A percentile compares a stretch with the other conserved stretches of the same genome.
These are phyloP conservation scores for Corynorhinus townsendii DNA, from an alignment of 2,113 vertebrate species.

Conservation along the genomic window DNA sequence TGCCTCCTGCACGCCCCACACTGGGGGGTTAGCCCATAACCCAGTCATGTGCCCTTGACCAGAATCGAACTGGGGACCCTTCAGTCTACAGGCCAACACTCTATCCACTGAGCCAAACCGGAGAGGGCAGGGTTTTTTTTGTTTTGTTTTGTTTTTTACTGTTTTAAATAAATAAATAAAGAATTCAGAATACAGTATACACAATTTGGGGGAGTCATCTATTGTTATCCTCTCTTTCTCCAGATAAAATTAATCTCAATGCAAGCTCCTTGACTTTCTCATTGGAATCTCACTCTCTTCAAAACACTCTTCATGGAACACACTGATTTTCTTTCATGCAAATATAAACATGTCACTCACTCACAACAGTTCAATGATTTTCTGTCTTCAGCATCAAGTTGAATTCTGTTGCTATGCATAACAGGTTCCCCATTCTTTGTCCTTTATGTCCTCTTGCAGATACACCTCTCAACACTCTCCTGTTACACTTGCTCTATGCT, in stretches of 20 bases:
- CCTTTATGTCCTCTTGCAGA: not conserved
- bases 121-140: no score
- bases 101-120: no score
- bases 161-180: no score
- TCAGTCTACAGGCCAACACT: no score
- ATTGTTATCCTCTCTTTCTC: not conserved
- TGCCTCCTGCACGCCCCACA: no score
- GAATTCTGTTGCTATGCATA: not conserved
- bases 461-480: not conserved
- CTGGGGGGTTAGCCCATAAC: no score
- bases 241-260: not conserved
- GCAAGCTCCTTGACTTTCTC: not conserved
- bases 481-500: rapidly evolving
- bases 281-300: not conserved
- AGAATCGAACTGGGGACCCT: no score
- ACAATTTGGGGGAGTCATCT: not conserved
- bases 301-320: not conserved
- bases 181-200: no score
- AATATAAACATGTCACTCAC: not conserved
- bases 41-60: no score
- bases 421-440: not conserved
- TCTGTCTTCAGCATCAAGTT: not conserved
- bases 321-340: not conserved
- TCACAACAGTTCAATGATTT: not conserved
- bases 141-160: no score